phyloP scores from a whole-genome alignment of 2,113 vertebrate genomes.

The Cavia porcellus region DNA sequence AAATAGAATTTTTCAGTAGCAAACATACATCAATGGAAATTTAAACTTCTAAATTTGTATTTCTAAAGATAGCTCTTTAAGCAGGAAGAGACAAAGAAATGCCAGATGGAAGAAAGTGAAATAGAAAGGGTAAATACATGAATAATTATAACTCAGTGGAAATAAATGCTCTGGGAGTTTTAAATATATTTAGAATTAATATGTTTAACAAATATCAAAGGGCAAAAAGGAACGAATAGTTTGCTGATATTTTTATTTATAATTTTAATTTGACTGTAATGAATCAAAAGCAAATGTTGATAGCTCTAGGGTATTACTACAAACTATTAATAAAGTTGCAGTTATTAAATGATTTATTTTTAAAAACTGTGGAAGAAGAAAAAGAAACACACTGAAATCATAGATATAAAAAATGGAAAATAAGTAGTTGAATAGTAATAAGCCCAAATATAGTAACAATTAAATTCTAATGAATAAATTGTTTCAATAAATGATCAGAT shows the following conservation, averaged over 20 bases:
- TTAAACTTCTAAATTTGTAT: background rate
- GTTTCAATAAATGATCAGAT: background rate
- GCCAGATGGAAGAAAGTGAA: background rate
- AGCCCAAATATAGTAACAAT: background rate
- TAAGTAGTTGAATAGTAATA: background rate
- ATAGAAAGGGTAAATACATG: background rate
- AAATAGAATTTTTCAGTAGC: background rate
- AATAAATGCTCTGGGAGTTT: background rate
- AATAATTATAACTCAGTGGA: background rate
- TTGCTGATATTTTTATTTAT: background rate
- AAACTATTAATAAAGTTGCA: background rate
- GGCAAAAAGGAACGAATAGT: background rate
- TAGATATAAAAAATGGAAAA: background rate
- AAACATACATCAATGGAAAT: background rate
- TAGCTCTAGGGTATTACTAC: background rate
- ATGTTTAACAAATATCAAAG: background rate
- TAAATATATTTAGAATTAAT: conserved; percentile 34
- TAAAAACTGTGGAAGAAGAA: background rate
- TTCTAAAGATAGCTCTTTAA: background rate
- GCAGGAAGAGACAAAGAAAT: background rate
- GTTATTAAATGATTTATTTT: background rate
- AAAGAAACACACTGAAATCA: background rate
- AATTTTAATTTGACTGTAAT: background rate
- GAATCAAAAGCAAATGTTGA: conserved; percentile 11
- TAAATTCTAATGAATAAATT: background rate